Conservation (phyloP, 2,888 invertebrate species). For the Dolichopus griseipennis region DNA sequence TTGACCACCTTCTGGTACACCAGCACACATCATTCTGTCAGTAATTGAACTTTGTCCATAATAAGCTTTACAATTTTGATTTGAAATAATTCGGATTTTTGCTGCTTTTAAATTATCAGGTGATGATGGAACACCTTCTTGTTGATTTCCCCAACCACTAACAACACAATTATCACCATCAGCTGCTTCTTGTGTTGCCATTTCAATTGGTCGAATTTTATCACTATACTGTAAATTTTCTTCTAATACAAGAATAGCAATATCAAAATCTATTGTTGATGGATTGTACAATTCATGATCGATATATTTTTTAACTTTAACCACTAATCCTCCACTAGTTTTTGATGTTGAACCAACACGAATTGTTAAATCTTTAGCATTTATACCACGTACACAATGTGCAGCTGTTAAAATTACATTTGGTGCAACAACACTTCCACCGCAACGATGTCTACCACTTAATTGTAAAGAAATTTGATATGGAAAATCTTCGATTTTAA, state of each 20-base stretch:
- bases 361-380: constrained; percentile 32
- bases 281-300: constrained; percentile 38
- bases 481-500: constrained; percentile 39
- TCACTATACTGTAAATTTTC: constrained; percentile 21
- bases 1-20: constrained; percentile 31
- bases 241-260: constrained; percentile 38
- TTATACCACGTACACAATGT: constrained; percentile 33
- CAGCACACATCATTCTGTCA: constrained; percentile 36
- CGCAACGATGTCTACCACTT: constrained; percentile 39
- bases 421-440: constrained; percentile 38
- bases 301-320: constrained; percentile 30
- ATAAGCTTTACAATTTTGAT: constrained; percentile 29
- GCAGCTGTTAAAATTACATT: constrained; percentile 39
- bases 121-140: constrained; percentile 22
- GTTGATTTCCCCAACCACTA: constrained; percentile 32
- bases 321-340: constrained; percentile 35
- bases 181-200: constrained; percentile 26
- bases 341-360: constrained; percentile 39
- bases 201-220: constrained; percentile 25
- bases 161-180: constrained; percentile 29
- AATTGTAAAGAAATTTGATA: constrained; percentile 41
- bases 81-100: constrained; percentile 32
- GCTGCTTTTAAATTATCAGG: constrained; percentile 27
- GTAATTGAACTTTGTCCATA: constrained; percentile 28
- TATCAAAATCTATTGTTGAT: constrained; percentile 41